phyloP scores from a whole-genome alignment of 2,797 vertebrate genomes.

The Cygnus olor region DNA sequence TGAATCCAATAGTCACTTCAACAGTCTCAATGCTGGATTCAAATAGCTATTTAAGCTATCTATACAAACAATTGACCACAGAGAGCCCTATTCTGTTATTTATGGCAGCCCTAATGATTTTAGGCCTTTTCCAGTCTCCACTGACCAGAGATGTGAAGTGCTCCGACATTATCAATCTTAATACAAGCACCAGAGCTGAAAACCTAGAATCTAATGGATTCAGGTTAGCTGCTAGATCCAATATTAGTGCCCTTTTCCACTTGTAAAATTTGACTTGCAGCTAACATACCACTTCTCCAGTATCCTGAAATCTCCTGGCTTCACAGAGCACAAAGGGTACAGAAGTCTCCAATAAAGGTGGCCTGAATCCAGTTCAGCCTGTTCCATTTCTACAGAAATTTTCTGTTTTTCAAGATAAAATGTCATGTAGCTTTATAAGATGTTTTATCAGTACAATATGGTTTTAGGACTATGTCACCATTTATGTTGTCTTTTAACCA shows the following conservation, averaged over 20 bases:
- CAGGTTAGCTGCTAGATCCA: constrained; percentile 9
- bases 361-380: not conserved
- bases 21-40: not conserved
- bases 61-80: not conserved
- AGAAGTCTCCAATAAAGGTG: not conserved
- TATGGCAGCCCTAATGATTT: not conserved
- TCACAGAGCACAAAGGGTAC: not conserved
- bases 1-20: not conserved
- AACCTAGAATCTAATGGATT: constrained; percentile 24
- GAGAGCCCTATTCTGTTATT: not conserved
- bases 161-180: constrained; percentile 17
- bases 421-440: not conserved
- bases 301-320: not conserved
- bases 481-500: not conserved
- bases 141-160: not conserved
- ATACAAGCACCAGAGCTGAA: constrained; percentile 26
- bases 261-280: not conserved
- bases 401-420: not conserved
- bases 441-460: not conserved
- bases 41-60: not conserved
- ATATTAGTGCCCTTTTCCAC: constrained; percentile 13
- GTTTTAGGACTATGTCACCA: not conserved
- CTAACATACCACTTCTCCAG: not conserved
- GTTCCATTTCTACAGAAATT: not conserved
- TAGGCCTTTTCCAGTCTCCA: not conserved